These are phyloP conservation scores for Amphipoea oculea DNA, from an alignment of 2,888 invertebrate species.

Conservation along the genomic window DNA sequence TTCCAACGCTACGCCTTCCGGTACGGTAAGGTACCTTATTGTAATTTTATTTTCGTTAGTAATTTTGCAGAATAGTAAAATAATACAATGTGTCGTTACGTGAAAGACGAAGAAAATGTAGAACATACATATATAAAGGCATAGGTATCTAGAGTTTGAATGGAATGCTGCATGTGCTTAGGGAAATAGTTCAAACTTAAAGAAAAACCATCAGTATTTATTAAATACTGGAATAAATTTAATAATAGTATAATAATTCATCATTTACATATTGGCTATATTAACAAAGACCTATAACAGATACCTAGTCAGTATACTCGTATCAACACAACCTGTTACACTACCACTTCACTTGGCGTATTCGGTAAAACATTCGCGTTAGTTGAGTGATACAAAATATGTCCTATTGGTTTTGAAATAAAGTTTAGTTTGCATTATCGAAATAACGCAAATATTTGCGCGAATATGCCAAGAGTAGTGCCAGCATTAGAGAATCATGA, in stretches of 20 bases:
- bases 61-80: constrained; percentile 19
- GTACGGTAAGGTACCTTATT: too few relatives aligned
- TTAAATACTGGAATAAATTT: constrained; percentile 40
- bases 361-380: constrained; percentile 6
- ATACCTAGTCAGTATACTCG: constrained; percentile 56
- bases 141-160: constrained; percentile 47
- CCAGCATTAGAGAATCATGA: constrained; percentile 43
- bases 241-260: constrained; percentile 34
- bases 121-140: constrained; percentile 32
- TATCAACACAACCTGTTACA: constrained; percentile 60
- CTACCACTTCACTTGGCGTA: constrained; percentile 16
- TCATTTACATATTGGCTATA: constrained; percentile 42
- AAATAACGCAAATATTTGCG: constrained; percentile 11
- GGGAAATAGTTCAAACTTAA: constrained; percentile 42
- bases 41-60: not conserved
- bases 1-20: too few relatives aligned
- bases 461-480: constrained; percentile 19
- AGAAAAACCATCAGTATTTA: constrained; percentile 28
- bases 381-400: constrained; percentile 15
- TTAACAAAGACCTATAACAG: constrained; percentile 40
- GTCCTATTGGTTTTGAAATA: not conserved
- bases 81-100: constrained; percentile 1
- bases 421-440: not conserved
- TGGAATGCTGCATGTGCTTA: constrained; percentile 60
- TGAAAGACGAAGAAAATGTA: constrained; percentile 29